Base-by-base conservation (phyloP, 2,888 invertebrate species). In the Rhopalosiphum nymphaeae region DNA sequence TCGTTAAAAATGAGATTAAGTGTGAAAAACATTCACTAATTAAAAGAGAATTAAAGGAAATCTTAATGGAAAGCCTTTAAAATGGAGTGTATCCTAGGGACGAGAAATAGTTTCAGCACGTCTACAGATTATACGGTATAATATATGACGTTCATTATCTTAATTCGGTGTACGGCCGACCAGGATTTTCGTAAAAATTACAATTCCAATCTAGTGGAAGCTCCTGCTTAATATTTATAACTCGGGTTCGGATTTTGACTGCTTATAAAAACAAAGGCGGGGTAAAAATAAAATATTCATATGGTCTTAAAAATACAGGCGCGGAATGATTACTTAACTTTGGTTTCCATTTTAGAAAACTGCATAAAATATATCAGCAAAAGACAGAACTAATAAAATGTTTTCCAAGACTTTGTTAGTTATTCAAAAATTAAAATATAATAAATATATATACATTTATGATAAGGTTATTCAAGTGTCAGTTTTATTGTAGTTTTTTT, bases 221-320 rank as follows among this genome's bases (percentile, higher is more conserved):
- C 56, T 36, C 91, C 84, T 56, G 29, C 26, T 84, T 84, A 91
- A 84, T 84, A 91, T 91, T 91, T 84, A 84, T 84, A 56, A 91
- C 53, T 84, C 11, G 21, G 4, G 9, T 26, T 29, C 16, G 56
- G 91, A n/a, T 85, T 91, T 53, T 84, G 42, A 56, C 42, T 84
- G 13, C 26, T 44, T 46, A n/a, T 4, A 78, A 91, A 91, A 36
- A 26, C 46, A 91, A 42, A n/a, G 36, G 61, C 29, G 21, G 44
- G 44, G 44, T 26, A 86, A 86, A 91, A 56, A 85, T 91, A 85
- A 84, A 91, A 85, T 56, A 91, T 91, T 78, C 84, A 91, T 84
- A 84, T 36, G 49, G 53, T 84, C 10, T 53, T 85, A 44, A 46
- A 86, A 86, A 84, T 56, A 84, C 53, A 91, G 26, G 89, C n/a